Percentiles rank a stretch among this genome's conserved stretches.
phyloP scores from a whole-genome alignment of 1,140 invertebrate species.

The Drosophila lowei region DNA sequence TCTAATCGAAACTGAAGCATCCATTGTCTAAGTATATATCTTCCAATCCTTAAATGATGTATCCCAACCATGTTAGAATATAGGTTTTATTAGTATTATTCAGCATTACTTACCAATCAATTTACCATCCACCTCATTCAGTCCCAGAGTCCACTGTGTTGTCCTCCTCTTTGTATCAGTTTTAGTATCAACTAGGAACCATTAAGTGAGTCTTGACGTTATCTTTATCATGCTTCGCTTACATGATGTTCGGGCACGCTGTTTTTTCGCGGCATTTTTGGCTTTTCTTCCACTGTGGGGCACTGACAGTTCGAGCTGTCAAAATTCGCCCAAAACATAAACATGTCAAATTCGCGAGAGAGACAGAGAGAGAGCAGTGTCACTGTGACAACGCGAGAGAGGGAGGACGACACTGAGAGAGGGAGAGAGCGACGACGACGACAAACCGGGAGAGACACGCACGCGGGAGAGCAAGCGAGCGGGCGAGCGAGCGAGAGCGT shows the following conservation, averaged over 20 bases:
- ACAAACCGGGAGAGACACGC: conserved; percentile 6
- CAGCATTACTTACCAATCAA: conserved; percentile 27
- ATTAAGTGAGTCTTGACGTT: conserved; percentile 46
- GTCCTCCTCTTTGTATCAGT: conserved; percentile 47
- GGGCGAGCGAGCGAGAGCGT: conserved; percentile 31
- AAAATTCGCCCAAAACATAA: conserved; percentile 79
- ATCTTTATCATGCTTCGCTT: conserved; percentile 18
- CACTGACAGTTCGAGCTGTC: conserved; percentile 72
- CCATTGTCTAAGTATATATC: neutral
- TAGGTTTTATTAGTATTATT: neutral
- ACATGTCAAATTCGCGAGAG: conserved; percentile 63
- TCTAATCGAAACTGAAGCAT: no score
- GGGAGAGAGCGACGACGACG: conserved; percentile 2
- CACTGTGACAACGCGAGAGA: conserved; percentile 9
- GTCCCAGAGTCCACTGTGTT: conserved; percentile 21
- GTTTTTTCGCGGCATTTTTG: conserved; percentile 20
- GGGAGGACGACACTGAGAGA: conserved; percentile 10
- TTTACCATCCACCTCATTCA: conserved; percentile 17
- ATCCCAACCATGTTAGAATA: no score
- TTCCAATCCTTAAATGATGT: no score
- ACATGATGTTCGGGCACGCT: conserved; percentile 26
- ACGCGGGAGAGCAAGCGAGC: conserved; percentile 28
- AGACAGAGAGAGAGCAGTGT: conserved; percentile 33
- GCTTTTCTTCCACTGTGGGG: conserved; percentile 65
- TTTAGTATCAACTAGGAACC: conserved; percentile 74